Evolutionary conservation across 1,140 invertebrate genomes (phyloP), one percentile per base, ranked within the genome.

Genomic region (Phenacoccus solenopsis): DNA sequence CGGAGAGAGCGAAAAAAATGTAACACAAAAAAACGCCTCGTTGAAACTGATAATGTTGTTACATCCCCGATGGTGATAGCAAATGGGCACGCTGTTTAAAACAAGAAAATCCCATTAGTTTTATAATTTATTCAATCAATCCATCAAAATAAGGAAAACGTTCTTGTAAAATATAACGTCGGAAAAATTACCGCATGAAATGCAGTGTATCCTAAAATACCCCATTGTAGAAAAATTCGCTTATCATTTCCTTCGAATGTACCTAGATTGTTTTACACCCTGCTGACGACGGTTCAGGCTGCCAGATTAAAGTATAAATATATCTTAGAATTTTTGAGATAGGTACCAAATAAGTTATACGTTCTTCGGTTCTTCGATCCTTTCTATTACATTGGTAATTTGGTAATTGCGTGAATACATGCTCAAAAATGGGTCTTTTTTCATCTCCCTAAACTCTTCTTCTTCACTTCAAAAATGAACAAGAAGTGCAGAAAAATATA

Each of bases 121-220:
- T 49, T 49, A 49, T 49, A 49, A 49, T 49, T 49, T 49, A 49
- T 49, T 49, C 38, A 49, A 49, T 49, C 38, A 49, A 49, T 49
- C 38, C 38, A 16, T 49, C 38, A 49, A 49, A 49, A 49, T 49
- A 49, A 49, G 38, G 38, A 49, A 49, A 49, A 49, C 20, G 12
- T 32, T 32, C 30, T 49, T 49, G 38, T 49, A 49, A 49, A 49
- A 49, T 49, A 49, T 49, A 49, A 49, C 38, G 38, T 16, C 38
- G 20, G 38, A 49, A 49, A 32, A 49, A 49, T 49, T 49, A 49
- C 38, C 16, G 38, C 38, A 49, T n/a, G 38, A 16, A 49, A 49
- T 49, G 20, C 38, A 49, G 38, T 49, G 38, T 49, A 16, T 49
- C 38, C 38, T n/a, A 49, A 49, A 49, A 49, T 49, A 16, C 38